Base-by-base conservation (phyloP, 1,140 invertebrate genomes). In the Zaprionus camerounensis region DNA sequence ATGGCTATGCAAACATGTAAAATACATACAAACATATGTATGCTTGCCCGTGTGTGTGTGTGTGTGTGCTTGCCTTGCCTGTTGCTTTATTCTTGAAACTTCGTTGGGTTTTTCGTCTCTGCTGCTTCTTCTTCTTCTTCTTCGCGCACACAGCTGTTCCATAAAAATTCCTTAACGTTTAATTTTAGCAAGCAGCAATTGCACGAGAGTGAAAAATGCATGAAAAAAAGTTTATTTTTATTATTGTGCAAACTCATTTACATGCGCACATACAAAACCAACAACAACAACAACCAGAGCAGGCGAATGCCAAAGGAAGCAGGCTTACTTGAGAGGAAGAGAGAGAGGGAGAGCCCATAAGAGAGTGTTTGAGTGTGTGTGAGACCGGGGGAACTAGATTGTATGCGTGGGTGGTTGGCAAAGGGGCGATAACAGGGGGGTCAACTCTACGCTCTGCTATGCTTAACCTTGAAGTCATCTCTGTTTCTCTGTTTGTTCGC, bases 51-150 rank as follows among this genome's bases (percentile, higher is more conserved):
- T 20, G n/a, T 61, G 9, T 53, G 31, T 67, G 13, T 64, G 34
- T 36, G n/a, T 61, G 56, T 53, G 34, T 73, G 61, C 38, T 59
- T 67, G 36, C 53, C 56, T 71, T 68, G 78, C 71, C 64, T 73
- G 70, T 76, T 76, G 69, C 62, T 81, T 61, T 77, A 75, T 82
- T 85, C 80, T 82, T 85, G 83, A 86, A 81, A 82, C 83, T 85
- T 85, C 78, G 74, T 31, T 72, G 70, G 69, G 69, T 72, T 76
- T 72, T 81, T 78, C 78, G 53, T 64, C 71, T 55, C 36, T 55
- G 31, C 38, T 28, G 44, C 34, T 59, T 59, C 63, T 66, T 66
- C 57, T 77, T 67, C 70, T 56, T 65, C 34, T 53, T 59, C 85
- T 80, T 59, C 64, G 44, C 81, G 80, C 78, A 80, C 78, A 81